A percentile compares a stretch with the other conserved stretches of the same genome.
phyloP scores from a whole-genome alignment of 2,888 invertebrate genomes.

The Podabrus alpinus region DNA sequence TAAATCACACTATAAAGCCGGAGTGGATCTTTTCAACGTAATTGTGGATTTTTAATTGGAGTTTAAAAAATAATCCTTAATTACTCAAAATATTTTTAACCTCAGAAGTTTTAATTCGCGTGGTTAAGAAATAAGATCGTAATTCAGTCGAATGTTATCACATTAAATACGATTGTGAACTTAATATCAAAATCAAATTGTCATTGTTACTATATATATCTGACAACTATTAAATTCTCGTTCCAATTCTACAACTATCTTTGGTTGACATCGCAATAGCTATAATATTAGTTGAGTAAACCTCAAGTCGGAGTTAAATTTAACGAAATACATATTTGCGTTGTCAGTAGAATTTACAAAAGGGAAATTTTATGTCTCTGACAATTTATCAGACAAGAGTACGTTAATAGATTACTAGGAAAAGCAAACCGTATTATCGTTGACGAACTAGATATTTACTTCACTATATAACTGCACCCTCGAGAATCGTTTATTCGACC shows the following conservation, averaged over 20 bases:
- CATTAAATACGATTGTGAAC: background rate
- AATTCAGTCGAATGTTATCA: background rate
- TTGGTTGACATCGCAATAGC: slow-evolving; percentile 1
- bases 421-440: slow-evolving; percentile 11
- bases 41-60: too few species aligned
- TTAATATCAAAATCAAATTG: background rate
- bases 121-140: background rate
- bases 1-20: background rate
- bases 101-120: too few species aligned
- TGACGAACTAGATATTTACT: slow-evolving; percentile 13
- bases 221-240: slow-evolving; percentile 13
- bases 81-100: too few species aligned
- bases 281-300: slow-evolving; percentile 11
- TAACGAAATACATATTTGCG: slow-evolving; percentile 18
- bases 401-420: slow-evolving; percentile 14
- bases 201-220: slow-evolving; percentile 6
- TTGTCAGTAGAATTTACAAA: slow-evolving; percentile 17
- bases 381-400: slow-evolving; percentile 10
- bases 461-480: slow-evolving; percentile 5
- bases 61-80: too few species aligned
- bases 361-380: slow-evolving; percentile 10
- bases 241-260: slow-evolving; percentile 1
- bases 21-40: background rate
- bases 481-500: slow-evolving; percentile 1
- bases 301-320: slow-evolving; percentile 14